Percentiles rank a stretch among this genome's conserved stretches.
Evolutionary conservation across 2,888 invertebrate genomes (phyloP).

Genomic region (Carterocephalus palaemon): DNA sequence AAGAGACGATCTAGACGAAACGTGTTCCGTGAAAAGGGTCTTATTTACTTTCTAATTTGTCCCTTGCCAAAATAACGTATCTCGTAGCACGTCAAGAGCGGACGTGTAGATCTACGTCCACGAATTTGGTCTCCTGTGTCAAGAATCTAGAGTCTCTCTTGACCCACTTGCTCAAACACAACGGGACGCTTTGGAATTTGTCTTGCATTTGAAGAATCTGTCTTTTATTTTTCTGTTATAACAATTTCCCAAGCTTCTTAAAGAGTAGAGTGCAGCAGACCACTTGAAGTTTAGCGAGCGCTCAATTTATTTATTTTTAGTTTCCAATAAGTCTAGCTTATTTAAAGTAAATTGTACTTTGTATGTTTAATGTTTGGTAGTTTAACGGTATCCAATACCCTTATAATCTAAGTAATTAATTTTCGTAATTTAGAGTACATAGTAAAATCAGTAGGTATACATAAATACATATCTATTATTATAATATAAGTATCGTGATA

Average conservation of each 20-base stretch:
- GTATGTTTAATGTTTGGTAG: too few species aligned
- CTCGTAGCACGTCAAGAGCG: slow-evolving; percentile 43
- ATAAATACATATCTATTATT: too few species aligned
- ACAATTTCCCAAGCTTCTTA: slow-evolving; percentile 51
- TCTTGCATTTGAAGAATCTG: slow-evolving; percentile 61
- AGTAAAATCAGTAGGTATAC: too few species aligned
- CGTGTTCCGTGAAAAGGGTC: slow-evolving; percentile 38
- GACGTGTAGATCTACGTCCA: slow-evolving; percentile 42
- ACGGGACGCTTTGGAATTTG: slow-evolving; percentile 63
- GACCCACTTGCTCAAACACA: slow-evolving; percentile 56
- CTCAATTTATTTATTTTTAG: too few species aligned
- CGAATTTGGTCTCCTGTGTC: slow-evolving; percentile 49
- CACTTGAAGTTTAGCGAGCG: too few species aligned
- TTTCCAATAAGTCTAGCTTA: too few species aligned
- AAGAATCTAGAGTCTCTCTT: slow-evolving; percentile 50
- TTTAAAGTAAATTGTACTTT: too few species aligned
- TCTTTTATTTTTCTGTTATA: slow-evolving; percentile 44
- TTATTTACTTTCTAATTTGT: slow-evolving; percentile 53
- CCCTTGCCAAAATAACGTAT: slow-evolving; percentile 39
- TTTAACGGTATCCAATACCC: too few species aligned
- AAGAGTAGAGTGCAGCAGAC: too few species aligned
- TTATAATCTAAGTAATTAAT: too few species aligned
- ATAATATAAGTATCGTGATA: too few species aligned
- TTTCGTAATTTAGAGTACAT: too few species aligned
- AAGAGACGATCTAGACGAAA: slow-evolving; percentile 27